A percentile compares a stretch with the other conserved stretches of the same genome.
These are phyloP conservation scores for Drosophila affinis DNA, from an alignment of 2,888 invertebrate genomes.

Conservation along the genomic window DNA sequence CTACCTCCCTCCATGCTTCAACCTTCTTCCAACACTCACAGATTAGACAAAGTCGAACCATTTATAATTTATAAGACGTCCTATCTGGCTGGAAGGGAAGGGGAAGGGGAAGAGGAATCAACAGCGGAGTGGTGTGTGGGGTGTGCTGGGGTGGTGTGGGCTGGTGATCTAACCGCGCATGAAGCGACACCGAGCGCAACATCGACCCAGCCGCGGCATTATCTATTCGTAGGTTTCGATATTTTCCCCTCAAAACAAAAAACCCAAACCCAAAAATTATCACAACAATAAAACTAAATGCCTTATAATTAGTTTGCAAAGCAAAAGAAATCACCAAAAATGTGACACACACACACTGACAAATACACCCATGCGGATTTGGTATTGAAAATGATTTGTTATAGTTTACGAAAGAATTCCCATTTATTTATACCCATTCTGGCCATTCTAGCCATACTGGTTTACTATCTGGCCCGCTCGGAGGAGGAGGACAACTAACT, in stretches of 20 bases:
- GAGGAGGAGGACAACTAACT: constrained; percentile 46
- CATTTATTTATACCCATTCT: constrained; percentile 35
- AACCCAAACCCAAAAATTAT: constrained; percentile 64
- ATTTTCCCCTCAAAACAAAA: constrained; percentile 24
- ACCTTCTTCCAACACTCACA: constrained; percentile 31
- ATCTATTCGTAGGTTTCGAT: constrained; percentile 33
- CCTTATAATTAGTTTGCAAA: constrained; percentile 79
- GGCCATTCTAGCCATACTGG: constrained; percentile 47
- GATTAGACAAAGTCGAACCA: constrained; percentile 52
- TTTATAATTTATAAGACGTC: constrained; percentile 60
- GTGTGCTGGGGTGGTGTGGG: not conserved
- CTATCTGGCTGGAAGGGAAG: constrained; percentile 33
- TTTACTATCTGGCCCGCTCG: constrained; percentile 63
- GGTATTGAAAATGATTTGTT: constrained; percentile 64
- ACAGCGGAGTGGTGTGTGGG: not conserved
- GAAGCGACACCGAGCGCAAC: no score
- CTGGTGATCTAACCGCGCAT: constrained; percentile 44
- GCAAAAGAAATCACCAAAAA: constrained; percentile 32
- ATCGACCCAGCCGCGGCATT: constrained; percentile 36
- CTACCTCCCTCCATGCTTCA: not conserved
- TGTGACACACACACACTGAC: constrained; percentile 2
- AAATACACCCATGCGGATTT: constrained; percentile 11
- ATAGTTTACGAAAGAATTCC: constrained; percentile 46
- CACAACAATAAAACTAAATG: constrained; percentile 81
- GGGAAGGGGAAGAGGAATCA: not conserved